Base-by-base conservation (phyloP, 2,113 vertebrate species). In the Cephalopterus ornatus region DNA sequence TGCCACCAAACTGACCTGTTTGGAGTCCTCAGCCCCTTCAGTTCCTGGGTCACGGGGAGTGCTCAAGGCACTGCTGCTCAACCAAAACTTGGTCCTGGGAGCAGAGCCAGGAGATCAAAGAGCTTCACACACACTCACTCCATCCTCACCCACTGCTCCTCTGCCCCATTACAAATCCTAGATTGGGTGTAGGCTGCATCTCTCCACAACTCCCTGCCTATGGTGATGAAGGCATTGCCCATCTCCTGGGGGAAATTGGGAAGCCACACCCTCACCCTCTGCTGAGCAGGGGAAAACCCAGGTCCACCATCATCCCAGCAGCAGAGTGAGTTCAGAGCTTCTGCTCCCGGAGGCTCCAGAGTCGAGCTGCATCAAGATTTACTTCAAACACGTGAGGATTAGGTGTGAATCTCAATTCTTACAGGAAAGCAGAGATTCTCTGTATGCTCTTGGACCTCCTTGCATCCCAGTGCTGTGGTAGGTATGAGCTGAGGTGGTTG, bases 121-220 rank as follows among this genome's bases (percentile, higher is more conserved):
- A 2, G 23, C 44, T 78, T 70, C 61, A 70, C 18, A 44, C 27
- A 26, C 0, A 0, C 24, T 49, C 19, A 72, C 15, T 44, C 59
- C 2, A 3, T 35, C 37, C 17, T 53, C 44, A 52, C 17, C 22
- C 2, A 0, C 6, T 22, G 33, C 32, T 35, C 22, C 12, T 77
- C 32, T 39, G 19, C 9, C 71, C 41, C 21, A 61, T 85, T 39
- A 23, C 3, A 0, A 8, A 39, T 85, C 23, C 20, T 47, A n/a
- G 22, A 46, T 32, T 22, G 39, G 33, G 3, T 2, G 2, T 52
- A 39, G 14, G 37, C 74, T 59, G 37, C 46, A 32, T 35, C 28
- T 14, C 72, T 78, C 56, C 37, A 35, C 37, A 66, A 35, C 4
- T 6, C 15, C n/a, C 44, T 84, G 39, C 33, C 52, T 55, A 11